Base-by-base conservation (phyloP, 2,888 invertebrate genomes). In the Mythimna albipuncta region DNA sequence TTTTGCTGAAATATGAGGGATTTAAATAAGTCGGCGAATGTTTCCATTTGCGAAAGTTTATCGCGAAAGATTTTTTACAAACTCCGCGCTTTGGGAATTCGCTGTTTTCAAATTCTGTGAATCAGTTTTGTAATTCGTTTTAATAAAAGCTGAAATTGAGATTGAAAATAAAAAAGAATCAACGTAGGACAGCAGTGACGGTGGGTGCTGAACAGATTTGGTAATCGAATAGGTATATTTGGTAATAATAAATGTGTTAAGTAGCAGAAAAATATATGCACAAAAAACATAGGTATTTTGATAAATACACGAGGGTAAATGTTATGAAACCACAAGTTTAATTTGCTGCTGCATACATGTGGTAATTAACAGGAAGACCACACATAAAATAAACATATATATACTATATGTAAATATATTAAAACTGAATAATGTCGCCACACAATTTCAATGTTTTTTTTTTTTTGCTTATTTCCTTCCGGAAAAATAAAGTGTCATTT, bases 11-110 rank as follows among this genome's bases (percentile, higher is more conserved):
- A 64, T 64, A 77, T 70, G 57, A 69, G 10, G 26, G 47, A 52
- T 72, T 58, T 44, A 38, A 68, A 68, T 16, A 41, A 64, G 21
- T n/a, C 26, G 6, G 16, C 11, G 57, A 58, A 32, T 72, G 16
- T 69, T 78, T 74, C 63, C 19, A 69, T 74, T 74, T 47, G 52
- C 63, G 47, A 5, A 47, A 47, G 47, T 47, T 78, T 65, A 77
- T 35, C 16, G 5, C 11, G 6, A 32, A 47, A 67, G 41, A 50
- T 52, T 77, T 73, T 76, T 62, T 55, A 47, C 55, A 19, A 65
- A 62, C 52, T 32, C 50, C 21, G 26, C 50, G 38, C 63, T 75
- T 69, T 47, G 3, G 35, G 63, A 19, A 19, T 59, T 44, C 9
- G 19, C 32, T 6, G 32, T 64, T 44, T 69, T 16, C n/a, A 32